Conservation (phyloP, 2,888 invertebrate genomes). For the Synanthedon tipuliformis region DNA sequence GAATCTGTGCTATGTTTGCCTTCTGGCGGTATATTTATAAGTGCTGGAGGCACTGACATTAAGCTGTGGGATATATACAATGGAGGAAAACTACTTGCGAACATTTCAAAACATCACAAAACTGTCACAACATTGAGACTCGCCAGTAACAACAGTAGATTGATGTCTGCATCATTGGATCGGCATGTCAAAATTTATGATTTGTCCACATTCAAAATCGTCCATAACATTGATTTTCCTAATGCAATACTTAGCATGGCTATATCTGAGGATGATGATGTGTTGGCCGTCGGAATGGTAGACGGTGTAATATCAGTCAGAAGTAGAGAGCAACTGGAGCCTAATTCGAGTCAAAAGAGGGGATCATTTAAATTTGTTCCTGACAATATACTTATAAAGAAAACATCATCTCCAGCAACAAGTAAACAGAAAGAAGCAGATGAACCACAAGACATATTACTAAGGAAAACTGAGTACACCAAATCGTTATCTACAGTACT, state of each 20-base stretch:
- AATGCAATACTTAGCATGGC: conserved; percentile 91
- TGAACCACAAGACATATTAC: conserved; percentile 66
- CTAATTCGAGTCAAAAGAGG: conserved; percentile 38
- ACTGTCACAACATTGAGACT: conserved; percentile 89
- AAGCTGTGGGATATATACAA: conserved; percentile 94
- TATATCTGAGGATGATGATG: conserved; percentile 80
- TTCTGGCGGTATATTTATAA: conserved; percentile 89
- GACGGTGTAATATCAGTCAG: conserved; percentile 92
- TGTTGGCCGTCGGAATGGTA: conserved; percentile 90
- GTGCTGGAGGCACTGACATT: conserved; percentile 91
- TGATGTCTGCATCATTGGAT: conserved; percentile 92
- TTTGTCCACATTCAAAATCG: conserved; percentile 83
- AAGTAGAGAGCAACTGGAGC: conserved; percentile 74
- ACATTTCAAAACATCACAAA: conserved; percentile 93
- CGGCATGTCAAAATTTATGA: conserved; percentile 95
- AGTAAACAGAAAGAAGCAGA: neutral
- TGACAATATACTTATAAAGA: conserved; percentile 63
- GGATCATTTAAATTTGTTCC: conserved; percentile 64
- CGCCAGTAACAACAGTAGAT: conserved; percentile 82
- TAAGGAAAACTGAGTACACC: conserved; percentile 84
- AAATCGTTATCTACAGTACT: conserved; percentile 83
- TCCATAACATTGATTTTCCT: conserved; percentile 91
- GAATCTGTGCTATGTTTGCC: conserved; percentile 91
- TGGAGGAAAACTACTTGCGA: conserved; percentile 86
- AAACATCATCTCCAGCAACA: conserved; percentile 42